These are phyloP conservation scores for Larimichthys crocea DNA, from an alignment of 2,113 vertebrate species.

Conservation along the genomic window DNA sequence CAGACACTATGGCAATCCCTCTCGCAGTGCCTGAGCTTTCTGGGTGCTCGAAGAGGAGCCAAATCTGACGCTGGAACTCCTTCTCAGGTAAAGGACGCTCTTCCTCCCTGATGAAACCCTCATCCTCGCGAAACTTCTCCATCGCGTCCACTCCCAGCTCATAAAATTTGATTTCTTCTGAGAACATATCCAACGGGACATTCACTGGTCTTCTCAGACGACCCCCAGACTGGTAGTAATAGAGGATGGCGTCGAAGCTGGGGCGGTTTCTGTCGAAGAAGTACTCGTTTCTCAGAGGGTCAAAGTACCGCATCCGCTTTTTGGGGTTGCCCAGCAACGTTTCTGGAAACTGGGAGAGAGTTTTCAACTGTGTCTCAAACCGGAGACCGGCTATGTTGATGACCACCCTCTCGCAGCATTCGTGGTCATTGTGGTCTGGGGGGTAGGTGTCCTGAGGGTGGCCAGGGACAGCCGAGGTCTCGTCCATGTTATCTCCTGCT, in stretches of 20 bases:
- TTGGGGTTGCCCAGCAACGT: slow-evolving; percentile 87
- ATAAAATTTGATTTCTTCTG: slow-evolving; percentile 99
- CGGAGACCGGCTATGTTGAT: slow-evolving; percentile 97
- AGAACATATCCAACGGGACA: slow-evolving; percentile 99
- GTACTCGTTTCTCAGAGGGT: slow-evolving; percentile 93
- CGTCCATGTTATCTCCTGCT: slow-evolving; percentile 95
- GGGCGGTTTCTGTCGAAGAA: slow-evolving; percentile 88
- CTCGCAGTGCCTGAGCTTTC: slow-evolving; percentile 96
- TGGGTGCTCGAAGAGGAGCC: slow-evolving; percentile 98
- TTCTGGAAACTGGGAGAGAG: slow-evolving; percentile 86
- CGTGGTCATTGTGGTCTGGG: slow-evolving; percentile 93
- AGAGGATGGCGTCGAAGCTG: slow-evolving; percentile 87
- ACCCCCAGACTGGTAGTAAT: slow-evolving; percentile 97
- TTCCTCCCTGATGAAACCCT: slow-evolving; percentile 97
- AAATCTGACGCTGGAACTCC: slow-evolving; percentile 97
- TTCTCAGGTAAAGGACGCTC: slow-evolving; percentile 94
- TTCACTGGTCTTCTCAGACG: slow-evolving; percentile 95
- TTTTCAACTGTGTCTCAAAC: slow-evolving; percentile 86
- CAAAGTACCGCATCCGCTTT: slow-evolving; percentile 97
- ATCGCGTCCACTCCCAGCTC: slow-evolving; percentile 98
- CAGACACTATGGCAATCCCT: slow-evolving; percentile 96
- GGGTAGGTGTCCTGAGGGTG: slow-evolving; percentile 95
- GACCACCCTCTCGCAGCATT: slow-evolving; percentile 97
- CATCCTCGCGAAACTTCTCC: slow-evolving; percentile 98
- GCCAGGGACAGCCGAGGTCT: slow-evolving; percentile 93